phyloP scores from a whole-genome alignment of 2,888 invertebrate species.

The Eristalis pertinax region DNA sequence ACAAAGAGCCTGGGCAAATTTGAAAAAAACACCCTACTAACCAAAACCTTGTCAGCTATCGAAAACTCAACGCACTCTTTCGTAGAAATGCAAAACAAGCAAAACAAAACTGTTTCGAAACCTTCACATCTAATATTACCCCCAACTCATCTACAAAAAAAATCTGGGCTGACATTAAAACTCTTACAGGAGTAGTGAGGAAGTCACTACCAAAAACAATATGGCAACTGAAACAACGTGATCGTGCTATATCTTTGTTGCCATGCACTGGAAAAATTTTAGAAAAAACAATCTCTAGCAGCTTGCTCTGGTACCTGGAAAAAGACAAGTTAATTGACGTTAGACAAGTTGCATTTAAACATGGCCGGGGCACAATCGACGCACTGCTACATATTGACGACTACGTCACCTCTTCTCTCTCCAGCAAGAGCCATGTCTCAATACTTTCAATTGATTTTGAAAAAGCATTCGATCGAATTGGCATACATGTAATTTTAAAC shows the following conservation, averaged over 20 bases:
- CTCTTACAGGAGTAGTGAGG: background rate
- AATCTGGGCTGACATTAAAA: background rate
- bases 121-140: background rate
- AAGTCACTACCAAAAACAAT: background rate
- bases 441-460: background rate
- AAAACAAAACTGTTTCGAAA: background rate
- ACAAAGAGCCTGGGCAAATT: too few species aligned
- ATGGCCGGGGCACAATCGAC: conserved; percentile 7
- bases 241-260: background rate
- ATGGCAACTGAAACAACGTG: background rate
- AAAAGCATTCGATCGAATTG: conserved; percentile 5
- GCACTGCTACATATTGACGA: conserved; percentile 19
- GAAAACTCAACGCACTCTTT: too few species aligned
- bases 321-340: too few species aligned
- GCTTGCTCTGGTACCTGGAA: background rate
- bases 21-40: too few species aligned
- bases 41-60: too few species aligned
- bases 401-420: background rate
- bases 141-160: background rate
- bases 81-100: too few species aligned
- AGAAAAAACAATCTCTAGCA: background rate
- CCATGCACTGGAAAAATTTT: background rate
- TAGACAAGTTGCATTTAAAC: background rate
- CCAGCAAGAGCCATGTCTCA: background rate
- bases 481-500: conserved; percentile 20